Evolutionary conservation across 2,888 invertebrate species (phyloP), one percentile per base, ranked within the genome.

Genomic region (Phaonia tiefii): DNA sequence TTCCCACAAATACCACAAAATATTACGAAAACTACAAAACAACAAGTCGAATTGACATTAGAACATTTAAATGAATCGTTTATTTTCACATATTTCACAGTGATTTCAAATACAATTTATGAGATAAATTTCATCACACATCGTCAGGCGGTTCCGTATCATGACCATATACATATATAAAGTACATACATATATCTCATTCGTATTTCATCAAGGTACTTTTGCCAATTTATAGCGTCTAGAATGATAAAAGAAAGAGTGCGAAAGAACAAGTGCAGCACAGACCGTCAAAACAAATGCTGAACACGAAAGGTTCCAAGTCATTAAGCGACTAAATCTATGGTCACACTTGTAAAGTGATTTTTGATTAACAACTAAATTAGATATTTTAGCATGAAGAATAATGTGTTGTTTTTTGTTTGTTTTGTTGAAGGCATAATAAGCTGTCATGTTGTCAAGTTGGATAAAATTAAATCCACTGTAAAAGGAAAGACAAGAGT

Each of bases 271-370:
- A 31, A 31, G 31, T 5, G 31, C 4, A 31, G 8, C 4, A 8
- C 31, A 31, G 31, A 3, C 31, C 3, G 31, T n/a, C n/a, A 31
- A 31, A 3, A 5, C 31, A 31, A 5, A 8, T 31, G 63, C 22
- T 42, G 13, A 42, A 42, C 63, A 63, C 20, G 39, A 63, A 46
- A 37, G 37, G 56, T 81, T 77, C 80, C 71, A 77, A 67, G 46
- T 77, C 77, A 81, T 77, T 81, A 54, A 67, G 51, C 39, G 25
- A 49, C 74, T 77, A 77, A 81, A 81, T 77, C 60, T 81, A 75
- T 81, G 71, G 75, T 77, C 74, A 74, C 74, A 81, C 74, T 77
- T 81, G 77, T 75, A 75, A 77, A 74, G 75, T 49, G 37, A 42
- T 25, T 51, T 54, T 60, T 75, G 77, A 75, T 81, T 75, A 80